Percentiles rank a stretch among this genome's conserved stretches.
Evolutionary conservation across 1,140 invertebrate genomes (phyloP).

Genomic region (Leptinotarsa defecta): DNA sequence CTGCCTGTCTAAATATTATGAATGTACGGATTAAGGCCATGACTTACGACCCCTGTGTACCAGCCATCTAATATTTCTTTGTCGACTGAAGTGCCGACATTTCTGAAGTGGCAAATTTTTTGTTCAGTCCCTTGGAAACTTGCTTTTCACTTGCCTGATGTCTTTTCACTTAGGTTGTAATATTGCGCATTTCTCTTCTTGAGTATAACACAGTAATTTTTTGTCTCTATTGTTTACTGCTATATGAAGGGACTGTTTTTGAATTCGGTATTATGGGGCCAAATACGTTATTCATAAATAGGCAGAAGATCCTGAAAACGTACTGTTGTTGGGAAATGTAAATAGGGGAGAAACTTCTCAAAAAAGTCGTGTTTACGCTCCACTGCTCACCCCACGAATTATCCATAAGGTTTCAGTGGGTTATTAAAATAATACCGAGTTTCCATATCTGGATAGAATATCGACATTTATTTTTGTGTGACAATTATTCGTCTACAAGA

Average conservation of each 20-base stretch:
- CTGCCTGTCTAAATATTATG: conserved; percentile 42
- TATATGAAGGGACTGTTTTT: not conserved
- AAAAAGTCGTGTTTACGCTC: too few relatives aligned
- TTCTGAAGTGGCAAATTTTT: conserved; percentile 40
- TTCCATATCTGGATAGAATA: too few relatives aligned
- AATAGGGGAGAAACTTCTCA: too few relatives aligned
- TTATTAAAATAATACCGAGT: too few relatives aligned
- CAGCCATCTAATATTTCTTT: conserved; percentile 39
- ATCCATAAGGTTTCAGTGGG: too few relatives aligned
- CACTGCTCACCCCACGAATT: too few relatives aligned
- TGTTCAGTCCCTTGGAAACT: conserved; percentile 34
- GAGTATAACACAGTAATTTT: not conserved
- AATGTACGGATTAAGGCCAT: conserved; percentile 43
- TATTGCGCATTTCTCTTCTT: conserved; percentile 32
- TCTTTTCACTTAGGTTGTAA: conserved; percentile 32
- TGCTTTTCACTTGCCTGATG: conserved; percentile 36
- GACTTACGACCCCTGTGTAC: conserved; percentile 42
- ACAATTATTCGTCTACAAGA: too few relatives aligned
- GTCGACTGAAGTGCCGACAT: conserved; percentile 37
- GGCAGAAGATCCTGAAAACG: too few relatives aligned
- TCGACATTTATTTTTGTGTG: too few relatives aligned
- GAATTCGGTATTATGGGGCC: not conserved
- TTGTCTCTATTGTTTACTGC: conserved; percentile 16
- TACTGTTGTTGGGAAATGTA: too few relatives aligned
- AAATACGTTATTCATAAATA: not conserved